Percentiles rank a stretch among this genome's conserved stretches.
These are phyloP conservation scores for Rotaria macrura DNA, from an alignment of 2,888 invertebrate genomes.

Conservation along the genomic window DNA sequence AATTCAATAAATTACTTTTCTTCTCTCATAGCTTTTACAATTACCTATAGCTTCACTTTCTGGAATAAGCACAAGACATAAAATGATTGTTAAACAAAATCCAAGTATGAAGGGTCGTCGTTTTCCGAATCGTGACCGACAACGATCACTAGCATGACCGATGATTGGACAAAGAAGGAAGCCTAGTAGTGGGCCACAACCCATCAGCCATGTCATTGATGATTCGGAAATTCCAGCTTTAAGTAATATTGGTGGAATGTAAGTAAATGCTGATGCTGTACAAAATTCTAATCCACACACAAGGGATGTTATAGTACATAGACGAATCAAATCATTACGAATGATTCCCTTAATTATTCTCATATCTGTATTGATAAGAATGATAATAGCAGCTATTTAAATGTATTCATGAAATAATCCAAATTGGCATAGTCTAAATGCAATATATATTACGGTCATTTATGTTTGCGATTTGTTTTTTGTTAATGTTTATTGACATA, in stretches of 20 bases:
- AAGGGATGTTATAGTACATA: conserved; percentile 35
- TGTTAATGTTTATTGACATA: too few species aligned
- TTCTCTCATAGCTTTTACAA: background rate
- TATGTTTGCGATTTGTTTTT: too few species aligned
- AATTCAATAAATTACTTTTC: background rate
- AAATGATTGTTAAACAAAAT: conserved; percentile 45
- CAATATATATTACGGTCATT: too few species aligned
- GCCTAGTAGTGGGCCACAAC: conserved; percentile 51
- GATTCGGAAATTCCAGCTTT: conserved; percentile 51
- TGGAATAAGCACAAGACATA: conserved; percentile 48
- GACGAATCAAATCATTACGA: background rate
- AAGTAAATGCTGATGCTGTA: conserved; percentile 52
- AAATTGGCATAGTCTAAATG: too few species aligned
- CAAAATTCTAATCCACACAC: conserved; percentile 53
- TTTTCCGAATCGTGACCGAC: conserved; percentile 46
- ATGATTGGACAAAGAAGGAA: conserved; percentile 50
- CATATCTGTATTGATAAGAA: background rate
- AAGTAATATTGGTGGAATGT: conserved; percentile 52
- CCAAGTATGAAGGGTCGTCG: conserved; percentile 51
- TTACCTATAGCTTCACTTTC: conserved; percentile 35
- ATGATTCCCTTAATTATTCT: background rate
- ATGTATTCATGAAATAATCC: too few species aligned
- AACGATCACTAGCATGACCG: conserved; percentile 50
- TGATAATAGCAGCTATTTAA: too few species aligned
- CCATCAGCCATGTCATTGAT: conserved; percentile 50